Evolutionary conservation across 2,888 invertebrate species (phyloP), one percentile per base, ranked within the genome.

Genomic region (Tachina grossa): DNA sequence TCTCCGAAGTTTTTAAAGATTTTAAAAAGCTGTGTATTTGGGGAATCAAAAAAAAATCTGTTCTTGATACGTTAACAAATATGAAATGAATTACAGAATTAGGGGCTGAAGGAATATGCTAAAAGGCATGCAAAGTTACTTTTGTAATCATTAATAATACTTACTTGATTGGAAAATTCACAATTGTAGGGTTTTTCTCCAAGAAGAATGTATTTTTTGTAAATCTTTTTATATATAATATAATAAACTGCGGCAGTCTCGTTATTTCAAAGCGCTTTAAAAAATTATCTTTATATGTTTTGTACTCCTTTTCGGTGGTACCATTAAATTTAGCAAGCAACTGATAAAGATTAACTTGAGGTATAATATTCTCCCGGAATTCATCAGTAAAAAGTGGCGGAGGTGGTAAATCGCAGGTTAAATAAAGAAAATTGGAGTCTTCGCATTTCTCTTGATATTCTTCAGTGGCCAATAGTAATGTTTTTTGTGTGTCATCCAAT

Each of bases 161-260:
- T 95, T 94, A 98, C 98, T 98, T 98, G 84, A 99, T 98, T 5
- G 99, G 99, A 92, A 99, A 99, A 93, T 99, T 99, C 3, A 99
- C 99, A 90, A 99, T 99, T 0, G 99, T 99, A 1, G 99, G 99
- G 94, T 99, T 99, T 93, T 99, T 99, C 92, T 99, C 99, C 19
- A 98, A 95, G 90, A 98, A 99, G 93, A 99, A 99, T 9, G 98
- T 98, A 92, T 99, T 99, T 93, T 98, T 99, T 1, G 98, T 99
- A 92, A 99, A 99, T 87, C 99, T 94, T 93, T 99, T 99, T 87
- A 99, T 98, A 90, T 98, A 99, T 76, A 99, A 93, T 90, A 99
- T 99, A 77, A 99, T 95, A 93, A 97, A 99, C 1, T 97, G 98
- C 9, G 99, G 99, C 86, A 99, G 93, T 89, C 96, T 94, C 0